A percentile compares a stretch with the other conserved stretches of the same genome.
phyloP scores from a whole-genome alignment of 2,888 invertebrate species.

The Agrotis segetum region DNA sequence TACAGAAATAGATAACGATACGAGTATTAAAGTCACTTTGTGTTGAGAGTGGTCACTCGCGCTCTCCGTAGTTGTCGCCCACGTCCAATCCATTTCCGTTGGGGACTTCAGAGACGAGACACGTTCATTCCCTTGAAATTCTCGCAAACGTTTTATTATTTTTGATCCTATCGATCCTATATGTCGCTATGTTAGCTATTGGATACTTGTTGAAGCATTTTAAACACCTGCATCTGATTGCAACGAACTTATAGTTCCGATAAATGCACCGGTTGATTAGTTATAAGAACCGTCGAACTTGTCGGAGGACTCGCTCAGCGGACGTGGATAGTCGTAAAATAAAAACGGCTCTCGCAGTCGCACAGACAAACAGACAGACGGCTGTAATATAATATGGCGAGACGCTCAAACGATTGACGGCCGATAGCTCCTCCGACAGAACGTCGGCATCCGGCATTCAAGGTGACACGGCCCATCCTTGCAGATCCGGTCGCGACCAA shows the following conservation, averaged over 20 bases:
- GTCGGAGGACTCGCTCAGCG: constrained; percentile 83
- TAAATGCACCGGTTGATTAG: constrained; percentile 72
- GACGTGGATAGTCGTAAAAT: constrained; percentile 88
- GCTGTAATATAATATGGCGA: constrained; percentile 83
- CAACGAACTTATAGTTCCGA: constrained; percentile 64
- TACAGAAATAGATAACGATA: constrained; percentile 81
- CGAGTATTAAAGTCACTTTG: constrained; percentile 83
- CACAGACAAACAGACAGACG: constrained; percentile 85
- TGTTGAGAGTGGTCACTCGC: constrained; percentile 81
- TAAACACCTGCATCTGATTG: constrained; percentile 31
- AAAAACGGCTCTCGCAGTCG: constrained; percentile 83
- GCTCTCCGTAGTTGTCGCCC: constrained; percentile 85
- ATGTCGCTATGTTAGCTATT: constrained; percentile 22
- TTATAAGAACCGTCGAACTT: constrained; percentile 83
- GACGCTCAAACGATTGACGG: constrained; percentile 88
- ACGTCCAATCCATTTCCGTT: constrained; percentile 85
- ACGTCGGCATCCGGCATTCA: constrained; percentile 88
- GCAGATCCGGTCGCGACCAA: constrained; percentile 81
- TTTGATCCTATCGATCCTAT: constrained; percentile 61
- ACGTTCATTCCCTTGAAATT: constrained; percentile 74
- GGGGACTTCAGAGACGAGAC: constrained; percentile 76
- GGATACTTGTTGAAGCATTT: constrained; percentile 21
- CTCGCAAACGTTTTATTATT: constrained; percentile 63
- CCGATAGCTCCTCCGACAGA: constrained; percentile 87
- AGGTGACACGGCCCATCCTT: constrained; percentile 89